Conservation (phyloP, 2,888 invertebrate genomes). For the Caradrina kadenii region DNA sequence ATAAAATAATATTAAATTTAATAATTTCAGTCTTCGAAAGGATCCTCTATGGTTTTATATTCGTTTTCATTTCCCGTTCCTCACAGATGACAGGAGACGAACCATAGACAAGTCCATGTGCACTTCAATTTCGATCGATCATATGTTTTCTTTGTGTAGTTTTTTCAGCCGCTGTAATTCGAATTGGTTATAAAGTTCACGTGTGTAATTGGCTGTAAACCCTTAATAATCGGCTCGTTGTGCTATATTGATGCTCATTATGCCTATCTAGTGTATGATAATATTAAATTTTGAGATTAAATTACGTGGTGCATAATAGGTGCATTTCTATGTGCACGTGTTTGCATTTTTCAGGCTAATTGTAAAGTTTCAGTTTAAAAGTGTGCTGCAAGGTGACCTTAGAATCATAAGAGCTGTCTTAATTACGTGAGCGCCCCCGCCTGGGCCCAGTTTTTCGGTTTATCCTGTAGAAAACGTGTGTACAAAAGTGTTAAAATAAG, state of each 20-base stretch:
- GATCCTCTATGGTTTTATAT: slow-evolving; percentile 28
- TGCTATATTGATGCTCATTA: slow-evolving; percentile 52
- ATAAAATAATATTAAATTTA: not conserved
- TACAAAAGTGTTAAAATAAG: slow-evolving; percentile 75
- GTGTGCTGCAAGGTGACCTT: slow-evolving; percentile 62
- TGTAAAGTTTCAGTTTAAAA: slow-evolving; percentile 76
- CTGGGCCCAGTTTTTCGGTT: slow-evolving; percentile 46
- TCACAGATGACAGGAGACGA: slow-evolving; percentile 72
- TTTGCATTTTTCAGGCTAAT: slow-evolving; percentile 87
- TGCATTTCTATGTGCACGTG: slow-evolving; percentile 88
- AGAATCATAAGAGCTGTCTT: slow-evolving; percentile 57
- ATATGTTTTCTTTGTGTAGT: slow-evolving; percentile 91
- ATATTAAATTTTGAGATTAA: slow-evolving; percentile 60
- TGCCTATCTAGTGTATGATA: slow-evolving; percentile 48
- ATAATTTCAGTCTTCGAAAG: slow-evolving; percentile 1
- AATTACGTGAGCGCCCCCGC: slow-evolving; percentile 45
- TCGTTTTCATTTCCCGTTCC: slow-evolving; percentile 59
- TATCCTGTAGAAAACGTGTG: slow-evolving; percentile 73
- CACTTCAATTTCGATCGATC: slow-evolving; percentile 90
- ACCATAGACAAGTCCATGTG: slow-evolving; percentile 88
- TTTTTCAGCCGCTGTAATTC: slow-evolving; percentile 90
- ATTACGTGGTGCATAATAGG: slow-evolving; percentile 75
- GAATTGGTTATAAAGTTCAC: slow-evolving; percentile 85
- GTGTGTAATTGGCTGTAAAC: slow-evolving; percentile 66
- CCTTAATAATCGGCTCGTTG: slow-evolving; percentile 52